Conservation (phyloP, 2,888 invertebrate species). For the Caenorhabditis parvicauda region DNA sequence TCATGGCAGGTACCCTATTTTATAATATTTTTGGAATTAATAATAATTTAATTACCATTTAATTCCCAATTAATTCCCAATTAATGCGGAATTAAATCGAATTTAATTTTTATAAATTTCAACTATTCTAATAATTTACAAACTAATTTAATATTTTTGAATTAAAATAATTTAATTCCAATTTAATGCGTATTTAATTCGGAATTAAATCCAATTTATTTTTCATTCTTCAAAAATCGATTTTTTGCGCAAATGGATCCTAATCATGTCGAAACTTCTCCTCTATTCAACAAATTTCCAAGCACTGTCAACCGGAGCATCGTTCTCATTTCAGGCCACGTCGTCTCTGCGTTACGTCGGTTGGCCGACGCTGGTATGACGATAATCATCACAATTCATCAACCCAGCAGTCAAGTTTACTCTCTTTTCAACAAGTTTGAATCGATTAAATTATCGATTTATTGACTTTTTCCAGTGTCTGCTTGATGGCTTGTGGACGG, state of each 20-base stretch:
- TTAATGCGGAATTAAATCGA: not conserved
- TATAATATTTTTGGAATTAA: too few relatives aligned
- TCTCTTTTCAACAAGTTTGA: slow-evolving; percentile 77
- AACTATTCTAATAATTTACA: not conserved
- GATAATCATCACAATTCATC: slow-evolving; percentile 87
- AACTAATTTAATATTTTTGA: not conserved
- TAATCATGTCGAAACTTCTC: not conserved
- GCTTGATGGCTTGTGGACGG: slow-evolving; percentile 84
- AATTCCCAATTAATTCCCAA: too few relatives aligned
- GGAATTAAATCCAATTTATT: too few relatives aligned
- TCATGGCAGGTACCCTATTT: slow-evolving; percentile 52
- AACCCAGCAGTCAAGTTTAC: slow-evolving; percentile 85
- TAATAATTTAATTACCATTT: too few relatives aligned
- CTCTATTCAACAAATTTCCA: not conserved
- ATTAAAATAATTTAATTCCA: too few relatives aligned
- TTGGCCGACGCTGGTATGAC: slow-evolving; percentile 75
- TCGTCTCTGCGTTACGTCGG: slow-evolving; percentile 37
- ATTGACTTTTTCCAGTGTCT: slow-evolving; percentile 57
- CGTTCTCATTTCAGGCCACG: slow-evolving; percentile 26
- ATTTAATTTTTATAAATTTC: not conserved
- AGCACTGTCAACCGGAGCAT: too few relatives aligned
- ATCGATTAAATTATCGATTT: not conserved
- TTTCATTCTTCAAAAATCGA: not conserved
- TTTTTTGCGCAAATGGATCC: not conserved
- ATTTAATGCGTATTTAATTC: too few relatives aligned